These are phyloP conservation scores for Scalopus aquaticus DNA, from an alignment of 2,113 vertebrate genomes.

Conservation along the genomic window DNA sequence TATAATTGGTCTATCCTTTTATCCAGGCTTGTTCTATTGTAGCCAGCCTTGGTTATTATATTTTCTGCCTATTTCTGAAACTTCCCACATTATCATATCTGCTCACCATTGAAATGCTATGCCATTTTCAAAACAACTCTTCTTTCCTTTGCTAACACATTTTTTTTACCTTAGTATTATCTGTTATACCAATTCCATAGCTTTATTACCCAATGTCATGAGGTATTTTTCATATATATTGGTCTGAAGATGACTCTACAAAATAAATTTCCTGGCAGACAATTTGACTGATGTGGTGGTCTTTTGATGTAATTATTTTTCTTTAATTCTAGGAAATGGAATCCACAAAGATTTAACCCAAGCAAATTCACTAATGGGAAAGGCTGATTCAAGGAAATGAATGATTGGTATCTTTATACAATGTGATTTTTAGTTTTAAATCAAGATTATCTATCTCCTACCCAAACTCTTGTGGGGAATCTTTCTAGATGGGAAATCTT, in stretches of 20 bases:
- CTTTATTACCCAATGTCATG: neutral
- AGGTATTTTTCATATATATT: neutral
- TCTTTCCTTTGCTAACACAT: neutral
- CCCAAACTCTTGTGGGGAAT: neutral
- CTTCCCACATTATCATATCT: neutral
- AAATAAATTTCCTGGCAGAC: neutral
- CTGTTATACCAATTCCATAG: neutral
- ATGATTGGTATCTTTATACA: neutral
- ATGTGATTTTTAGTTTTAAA: neutral
- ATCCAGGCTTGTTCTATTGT: neutral
- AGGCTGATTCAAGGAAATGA: neutral
- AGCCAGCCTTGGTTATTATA: neutral
- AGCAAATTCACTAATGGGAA: neutral
- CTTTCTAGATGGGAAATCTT: neutral
- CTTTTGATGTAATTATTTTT: conserved; percentile 22
- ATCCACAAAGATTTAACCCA: neutral
- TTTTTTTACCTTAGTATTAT: neutral
- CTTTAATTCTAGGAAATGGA: conserved; percentile 1
- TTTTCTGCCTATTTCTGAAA: neutral
- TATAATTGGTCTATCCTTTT: neutral
- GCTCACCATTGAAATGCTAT: neutral
- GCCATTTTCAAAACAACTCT: neutral
- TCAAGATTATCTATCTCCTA: neutral
- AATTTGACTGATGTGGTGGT: neutral
- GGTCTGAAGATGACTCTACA: neutral